phyloP scores from a whole-genome alignment of 2,113 vertebrate genomes.

The Ailurus styani region DNA sequence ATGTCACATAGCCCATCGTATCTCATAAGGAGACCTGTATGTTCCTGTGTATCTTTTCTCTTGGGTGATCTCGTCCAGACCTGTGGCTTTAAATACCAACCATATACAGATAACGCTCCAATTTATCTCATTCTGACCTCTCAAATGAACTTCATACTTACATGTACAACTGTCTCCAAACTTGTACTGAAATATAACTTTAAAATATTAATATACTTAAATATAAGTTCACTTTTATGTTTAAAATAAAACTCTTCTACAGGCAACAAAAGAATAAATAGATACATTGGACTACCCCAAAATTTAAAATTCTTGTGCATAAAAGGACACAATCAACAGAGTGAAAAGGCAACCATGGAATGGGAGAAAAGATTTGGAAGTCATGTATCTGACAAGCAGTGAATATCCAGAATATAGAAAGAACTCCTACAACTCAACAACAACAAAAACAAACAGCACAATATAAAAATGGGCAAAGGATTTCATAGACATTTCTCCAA shows the following conservation, averaged over 20 bases:
- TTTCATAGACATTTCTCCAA: background rate
- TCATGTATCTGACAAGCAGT: background rate
- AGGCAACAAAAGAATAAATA: background rate
- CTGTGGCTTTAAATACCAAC: background rate
- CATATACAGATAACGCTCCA: background rate
- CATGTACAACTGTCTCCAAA: background rate
- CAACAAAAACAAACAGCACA: background rate
- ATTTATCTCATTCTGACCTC: background rate
- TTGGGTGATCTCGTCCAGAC: background rate
- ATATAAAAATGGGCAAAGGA: background rate
- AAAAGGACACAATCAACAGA: background rate
- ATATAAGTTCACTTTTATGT: background rate
- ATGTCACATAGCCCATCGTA: background rate
- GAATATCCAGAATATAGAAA: background rate
- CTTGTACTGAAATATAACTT: background rate
- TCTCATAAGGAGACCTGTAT: background rate
- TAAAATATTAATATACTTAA: slow-evolving; percentile 2
- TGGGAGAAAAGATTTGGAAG: background rate
- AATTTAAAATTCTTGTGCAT: background rate
- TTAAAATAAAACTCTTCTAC: background rate
- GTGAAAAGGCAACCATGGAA: background rate
- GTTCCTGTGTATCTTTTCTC: background rate
- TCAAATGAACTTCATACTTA: background rate
- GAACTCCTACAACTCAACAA: background rate
- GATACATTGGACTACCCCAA: background rate